Conservation (phyloP, 2,888 invertebrate genomes). For the Stomorhina lunata region DNA sequence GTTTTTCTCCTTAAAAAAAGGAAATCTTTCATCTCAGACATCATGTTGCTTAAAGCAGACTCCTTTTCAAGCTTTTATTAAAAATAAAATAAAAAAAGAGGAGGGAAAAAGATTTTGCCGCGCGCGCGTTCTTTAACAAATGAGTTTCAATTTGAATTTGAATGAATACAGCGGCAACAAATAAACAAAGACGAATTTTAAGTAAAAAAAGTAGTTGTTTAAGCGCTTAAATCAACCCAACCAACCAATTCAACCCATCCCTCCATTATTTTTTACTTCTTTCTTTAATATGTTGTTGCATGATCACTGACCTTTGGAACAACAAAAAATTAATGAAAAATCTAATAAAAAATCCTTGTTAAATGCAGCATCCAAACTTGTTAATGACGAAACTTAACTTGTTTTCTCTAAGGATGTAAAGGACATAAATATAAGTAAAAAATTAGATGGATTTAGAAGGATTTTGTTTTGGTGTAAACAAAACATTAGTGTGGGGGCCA, state of each 20-base stretch:
- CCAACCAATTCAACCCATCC: too few species aligned
- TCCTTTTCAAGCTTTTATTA: slow-evolving; percentile 24
- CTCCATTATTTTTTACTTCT: background rate
- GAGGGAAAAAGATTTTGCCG: slow-evolving; percentile 63
- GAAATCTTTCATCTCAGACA: slow-evolving; percentile 31
- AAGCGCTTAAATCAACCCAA: slow-evolving; percentile 34
- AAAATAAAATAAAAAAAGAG: slow-evolving; percentile 36
- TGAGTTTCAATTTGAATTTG: slow-evolving; percentile 58
- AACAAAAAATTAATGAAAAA: slow-evolving; percentile 39
- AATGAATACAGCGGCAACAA: slow-evolving; percentile 25
- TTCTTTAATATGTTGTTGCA: slow-evolving; percentile 46
- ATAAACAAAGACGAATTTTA: slow-evolving; percentile 1
- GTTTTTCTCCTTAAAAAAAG: slow-evolving; percentile 31
- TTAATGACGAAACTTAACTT: slow-evolving; percentile 55
- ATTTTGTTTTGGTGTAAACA: slow-evolving; percentile 52
- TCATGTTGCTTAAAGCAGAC: slow-evolving; percentile 41
- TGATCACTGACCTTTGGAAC: slow-evolving; percentile 63
- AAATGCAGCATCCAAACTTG: slow-evolving; percentile 57
- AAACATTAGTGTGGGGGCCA: slow-evolving; percentile 63
- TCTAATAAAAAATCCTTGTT: slow-evolving; percentile 8
- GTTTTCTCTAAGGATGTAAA: too few species aligned
- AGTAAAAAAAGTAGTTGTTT: slow-evolving; percentile 28
- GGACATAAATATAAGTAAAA: slow-evolving; percentile 12
- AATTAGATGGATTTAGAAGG: slow-evolving; percentile 33
- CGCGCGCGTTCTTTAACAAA: slow-evolving; percentile 65